phyloP scores from a whole-genome alignment of 2,888 invertebrate genomes.

The Eristalinus aeneus region DNA sequence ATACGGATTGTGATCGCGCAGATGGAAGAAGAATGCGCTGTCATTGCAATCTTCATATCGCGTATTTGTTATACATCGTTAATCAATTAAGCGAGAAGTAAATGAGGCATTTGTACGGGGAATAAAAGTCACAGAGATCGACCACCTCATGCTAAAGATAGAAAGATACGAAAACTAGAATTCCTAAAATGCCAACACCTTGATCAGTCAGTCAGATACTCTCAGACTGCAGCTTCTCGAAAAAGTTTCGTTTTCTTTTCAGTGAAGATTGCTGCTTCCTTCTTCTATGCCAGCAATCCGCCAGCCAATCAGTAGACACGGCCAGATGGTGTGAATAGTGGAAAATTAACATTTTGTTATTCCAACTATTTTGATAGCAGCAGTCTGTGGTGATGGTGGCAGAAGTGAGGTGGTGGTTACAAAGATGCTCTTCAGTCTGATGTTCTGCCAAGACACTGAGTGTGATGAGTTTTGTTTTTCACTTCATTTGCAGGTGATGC shows the following conservation, averaged over 20 bases:
- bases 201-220: constrained; percentile 48
- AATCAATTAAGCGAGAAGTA: constrained; percentile 67
- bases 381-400: constrained; percentile 11
- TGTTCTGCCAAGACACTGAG: constrained; percentile 47
- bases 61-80: constrained; percentile 49
- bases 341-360: constrained; percentile 66
- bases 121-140: constrained; percentile 51
- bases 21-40: background rate
- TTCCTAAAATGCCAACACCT: constrained; percentile 70
- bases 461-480: background rate
- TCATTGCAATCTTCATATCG: constrained; percentile 42
- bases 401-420: background rate
- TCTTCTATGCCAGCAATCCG: constrained; percentile 5
- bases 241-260: constrained; percentile 33
- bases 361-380: constrained; percentile 59
- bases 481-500: constrained; percentile 5
- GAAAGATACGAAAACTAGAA: constrained; percentile 65
- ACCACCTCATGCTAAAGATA: constrained; percentile 67
- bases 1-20: background rate
- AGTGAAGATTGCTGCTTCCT: background rate
- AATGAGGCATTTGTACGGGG: constrained; percentile 43
- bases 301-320: constrained; percentile 65
- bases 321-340: constrained; percentile 68
- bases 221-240: constrained; percentile 33
- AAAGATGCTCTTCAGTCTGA: constrained; percentile 24